phyloP scores from a whole-genome alignment of 2,797 vertebrate species.

The Sus cebifrons region DNA sequence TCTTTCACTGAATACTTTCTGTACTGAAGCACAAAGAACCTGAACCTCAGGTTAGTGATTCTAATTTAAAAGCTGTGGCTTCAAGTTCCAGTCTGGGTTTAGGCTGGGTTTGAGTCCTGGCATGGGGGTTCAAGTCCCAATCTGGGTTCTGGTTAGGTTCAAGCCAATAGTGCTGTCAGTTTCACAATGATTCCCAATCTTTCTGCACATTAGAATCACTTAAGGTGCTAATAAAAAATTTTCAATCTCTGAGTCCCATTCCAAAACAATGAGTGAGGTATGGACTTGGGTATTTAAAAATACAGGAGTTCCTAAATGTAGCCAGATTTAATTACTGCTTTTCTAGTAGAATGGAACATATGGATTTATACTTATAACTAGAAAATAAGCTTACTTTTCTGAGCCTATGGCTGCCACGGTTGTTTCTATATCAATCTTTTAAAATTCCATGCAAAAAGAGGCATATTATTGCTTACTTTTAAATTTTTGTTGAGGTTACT shows the following conservation, averaged over 20 bases:
- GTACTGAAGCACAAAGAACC: too few relatives aligned
- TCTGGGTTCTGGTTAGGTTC: too few relatives aligned
- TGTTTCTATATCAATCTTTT: neutral
- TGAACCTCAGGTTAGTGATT: too few relatives aligned
- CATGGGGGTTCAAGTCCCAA: too few relatives aligned
- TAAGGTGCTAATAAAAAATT: neutral
- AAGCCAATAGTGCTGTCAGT: too few relatives aligned
- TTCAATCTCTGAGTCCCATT: neutral
- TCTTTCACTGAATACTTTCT: too few relatives aligned
- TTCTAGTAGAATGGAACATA: neutral
- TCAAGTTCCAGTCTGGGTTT: too few relatives aligned
- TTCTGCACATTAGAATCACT: neutral
- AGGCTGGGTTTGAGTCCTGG: too few relatives aligned
- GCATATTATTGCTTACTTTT: neutral
- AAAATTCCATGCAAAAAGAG: neutral
- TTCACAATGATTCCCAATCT: neutral
- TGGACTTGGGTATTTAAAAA: neutral
- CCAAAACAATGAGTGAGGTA: neutral
- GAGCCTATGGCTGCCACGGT: neutral
- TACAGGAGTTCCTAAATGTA: neutral
- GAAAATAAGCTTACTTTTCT: neutral
- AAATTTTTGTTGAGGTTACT: neutral
- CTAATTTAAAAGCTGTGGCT: too few relatives aligned
- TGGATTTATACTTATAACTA: neutral
- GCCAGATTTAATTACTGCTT: slow-evolving; percentile 10